phyloP scores from a whole-genome alignment of 2,797 vertebrate species.

The Silurus lanzhouensis region DNA sequence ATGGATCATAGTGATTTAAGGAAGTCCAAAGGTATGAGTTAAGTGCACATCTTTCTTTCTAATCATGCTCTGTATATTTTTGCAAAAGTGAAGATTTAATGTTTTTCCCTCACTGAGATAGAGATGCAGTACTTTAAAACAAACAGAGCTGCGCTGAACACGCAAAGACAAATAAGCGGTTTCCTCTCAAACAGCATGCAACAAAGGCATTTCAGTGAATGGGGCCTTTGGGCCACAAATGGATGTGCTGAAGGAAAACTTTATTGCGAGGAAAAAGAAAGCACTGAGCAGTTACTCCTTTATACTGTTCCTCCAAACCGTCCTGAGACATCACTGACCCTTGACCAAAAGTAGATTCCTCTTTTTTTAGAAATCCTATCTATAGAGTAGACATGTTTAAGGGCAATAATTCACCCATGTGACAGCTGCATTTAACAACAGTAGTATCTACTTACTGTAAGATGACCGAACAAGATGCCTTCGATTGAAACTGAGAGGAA shows the following conservation, averaged over 20 bases:
- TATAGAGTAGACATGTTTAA: conserved; percentile 37
- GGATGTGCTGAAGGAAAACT: conserved; percentile 48
- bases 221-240: conserved; percentile 35
- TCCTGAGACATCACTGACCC: conserved; percentile 26
- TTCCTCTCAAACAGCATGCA: conserved; percentile 48
- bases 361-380: conserved; percentile 45
- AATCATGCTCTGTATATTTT: conserved; percentile 45
- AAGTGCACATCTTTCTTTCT: conserved; percentile 33
- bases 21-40: neutral
- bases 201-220: conserved; percentile 44
- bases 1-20: conserved; percentile 34
- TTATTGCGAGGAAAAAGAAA: conserved; percentile 44
- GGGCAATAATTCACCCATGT: conserved; percentile 39
- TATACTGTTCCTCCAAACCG: conserved; percentile 30
- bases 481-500: neutral
- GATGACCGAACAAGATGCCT: neutral
- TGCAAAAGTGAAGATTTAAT: conserved; percentile 30
- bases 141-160: conserved; percentile 57
- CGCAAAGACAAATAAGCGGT: conserved; percentile 59
- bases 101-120: conserved; percentile 39
- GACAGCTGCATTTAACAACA: conserved; percentile 34
- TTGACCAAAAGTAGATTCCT: neutral
- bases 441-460: conserved; percentile 36
- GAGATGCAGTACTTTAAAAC: conserved; percentile 56
- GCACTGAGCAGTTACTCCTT: conserved; percentile 1